phyloP scores from a whole-genome alignment of 2,888 invertebrate genomes.

The Cerastoderma edule region DNA sequence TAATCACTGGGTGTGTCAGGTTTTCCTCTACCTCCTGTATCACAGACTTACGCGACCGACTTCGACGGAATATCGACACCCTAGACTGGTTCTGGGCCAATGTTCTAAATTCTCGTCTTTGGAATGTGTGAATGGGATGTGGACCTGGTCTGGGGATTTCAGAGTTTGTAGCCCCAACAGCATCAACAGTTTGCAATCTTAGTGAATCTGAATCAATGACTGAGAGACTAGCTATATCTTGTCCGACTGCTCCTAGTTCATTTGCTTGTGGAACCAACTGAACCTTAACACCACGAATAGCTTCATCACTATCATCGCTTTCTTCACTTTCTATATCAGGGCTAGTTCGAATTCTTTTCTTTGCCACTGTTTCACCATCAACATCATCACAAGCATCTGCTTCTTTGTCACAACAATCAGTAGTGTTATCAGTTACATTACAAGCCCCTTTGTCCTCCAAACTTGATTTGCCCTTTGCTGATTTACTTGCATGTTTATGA shows the following conservation, averaged over 20 bases:
- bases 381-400: background rate
- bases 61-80: conserved; percentile 47
- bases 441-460: background rate
- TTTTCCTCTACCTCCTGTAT: conserved; percentile 56
- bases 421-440: background rate
- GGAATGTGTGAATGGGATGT: conserved; percentile 60
- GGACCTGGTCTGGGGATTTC: conserved; percentile 22
- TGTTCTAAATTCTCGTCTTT: conserved; percentile 37
- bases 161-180: background rate
- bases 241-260: background rate
- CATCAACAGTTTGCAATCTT: conserved; percentile 3
- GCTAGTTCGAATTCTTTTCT: conserved; percentile 42
- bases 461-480: background rate
- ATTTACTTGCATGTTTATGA: conserved; percentile 3
- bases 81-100: conserved; percentile 34
- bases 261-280: conserved; percentile 18
- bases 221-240: background rate
- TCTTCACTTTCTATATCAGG: conserved; percentile 37
- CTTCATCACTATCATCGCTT: conserved; percentile 19
- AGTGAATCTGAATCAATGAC: conserved; percentile 5
- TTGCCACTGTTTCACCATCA: conserved; percentile 35
- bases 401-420: conserved; percentile 1
- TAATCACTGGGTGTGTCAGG: conserved; percentile 48
- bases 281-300: conserved; percentile 23
- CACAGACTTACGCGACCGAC: conserved; percentile 57